Conservation (phyloP, 2,888 invertebrate genomes). For the Drosophila kambysellisi region DNA sequence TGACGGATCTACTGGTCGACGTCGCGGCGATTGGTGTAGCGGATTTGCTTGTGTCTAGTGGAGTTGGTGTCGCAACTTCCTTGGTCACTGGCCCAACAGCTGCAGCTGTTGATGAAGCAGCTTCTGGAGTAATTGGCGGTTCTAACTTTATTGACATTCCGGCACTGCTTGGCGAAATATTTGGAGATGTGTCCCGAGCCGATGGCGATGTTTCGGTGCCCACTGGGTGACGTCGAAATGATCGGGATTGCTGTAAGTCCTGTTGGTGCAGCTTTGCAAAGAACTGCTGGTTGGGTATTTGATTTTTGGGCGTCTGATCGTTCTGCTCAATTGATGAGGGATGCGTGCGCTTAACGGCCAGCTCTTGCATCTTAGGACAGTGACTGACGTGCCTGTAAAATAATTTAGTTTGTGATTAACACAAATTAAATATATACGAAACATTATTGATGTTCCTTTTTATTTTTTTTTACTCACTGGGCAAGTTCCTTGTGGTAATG, state of each 20-base stretch:
- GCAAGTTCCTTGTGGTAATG: slow-evolving; percentile 95
- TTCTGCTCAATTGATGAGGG: slow-evolving; percentile 87
- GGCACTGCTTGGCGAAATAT: slow-evolving; percentile 39
- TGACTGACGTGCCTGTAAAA: slow-evolving; percentile 87
- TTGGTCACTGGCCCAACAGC: slow-evolving; percentile 7
- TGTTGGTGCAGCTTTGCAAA: slow-evolving; percentile 85
- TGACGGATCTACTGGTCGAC: slow-evolving; percentile 34
- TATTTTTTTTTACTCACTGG: slow-evolving; percentile 84
- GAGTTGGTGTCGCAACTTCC: background rate
- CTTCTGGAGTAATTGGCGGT: slow-evolving; percentile 8
- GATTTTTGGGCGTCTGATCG: slow-evolving; percentile 85
- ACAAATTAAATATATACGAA: background rate
- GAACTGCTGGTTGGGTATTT: slow-evolving; percentile 85
- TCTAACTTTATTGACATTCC: slow-evolving; percentile 23
- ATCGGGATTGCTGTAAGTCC: slow-evolving; percentile 81
- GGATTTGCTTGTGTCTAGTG: background rate
- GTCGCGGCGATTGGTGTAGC: background rate
- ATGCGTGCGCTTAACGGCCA: slow-evolving; percentile 90
- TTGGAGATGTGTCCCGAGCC: slow-evolving; percentile 37
- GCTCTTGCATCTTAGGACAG: slow-evolving; percentile 94
- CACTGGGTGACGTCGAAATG: slow-evolving; percentile 55
- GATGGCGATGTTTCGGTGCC: slow-evolving; percentile 30
- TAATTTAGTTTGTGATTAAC: background rate
- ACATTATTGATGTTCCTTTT: background rate
- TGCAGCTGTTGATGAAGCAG: background rate